These are phyloP conservation scores for Oryctolagus cuniculus DNA, from an alignment of 2,113 vertebrate species.

Conservation along the genomic window DNA sequence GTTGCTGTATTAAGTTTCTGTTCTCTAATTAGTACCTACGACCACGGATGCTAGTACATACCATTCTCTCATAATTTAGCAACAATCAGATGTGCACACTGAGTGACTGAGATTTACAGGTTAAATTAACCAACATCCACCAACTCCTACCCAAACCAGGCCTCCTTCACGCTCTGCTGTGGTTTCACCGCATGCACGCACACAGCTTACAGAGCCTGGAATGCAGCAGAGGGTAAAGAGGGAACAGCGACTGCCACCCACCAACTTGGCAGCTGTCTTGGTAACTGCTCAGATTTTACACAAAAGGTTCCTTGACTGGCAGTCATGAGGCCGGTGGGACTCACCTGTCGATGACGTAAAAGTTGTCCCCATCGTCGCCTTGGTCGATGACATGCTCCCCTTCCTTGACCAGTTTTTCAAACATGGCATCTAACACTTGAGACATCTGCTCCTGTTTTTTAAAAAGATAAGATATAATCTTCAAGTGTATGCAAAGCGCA, in stretches of 20 bases:
- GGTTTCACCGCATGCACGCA: background rate
- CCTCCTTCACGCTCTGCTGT: background rate
- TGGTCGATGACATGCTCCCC: constrained; percentile 98
- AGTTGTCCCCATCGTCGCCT: constrained; percentile 99
- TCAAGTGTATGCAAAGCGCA: constrained; percentile 27
- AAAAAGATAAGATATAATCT: constrained; percentile 49
- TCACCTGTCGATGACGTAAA: constrained; percentile 98
- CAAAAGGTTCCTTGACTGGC: background rate
- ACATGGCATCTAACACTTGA: constrained; percentile 98
- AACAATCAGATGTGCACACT: background rate
- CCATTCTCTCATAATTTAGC: background rate
- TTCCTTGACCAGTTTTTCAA: constrained; percentile 95
- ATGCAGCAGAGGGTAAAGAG: background rate
- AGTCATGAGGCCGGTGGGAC: background rate
- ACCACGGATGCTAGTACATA: background rate
- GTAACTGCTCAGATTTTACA: background rate
- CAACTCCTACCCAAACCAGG: background rate
- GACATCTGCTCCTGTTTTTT: constrained; percentile 96
- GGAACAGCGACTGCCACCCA: background rate
- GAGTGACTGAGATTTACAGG: background rate
- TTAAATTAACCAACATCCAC: background rate
- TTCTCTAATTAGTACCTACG: background rate
- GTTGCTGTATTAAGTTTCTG: background rate
- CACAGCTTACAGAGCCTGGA: background rate
- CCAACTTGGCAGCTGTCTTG: background rate